Conservation (phyloP, 2,797 vertebrate genomes). For the Darevskia mixta region DNA sequence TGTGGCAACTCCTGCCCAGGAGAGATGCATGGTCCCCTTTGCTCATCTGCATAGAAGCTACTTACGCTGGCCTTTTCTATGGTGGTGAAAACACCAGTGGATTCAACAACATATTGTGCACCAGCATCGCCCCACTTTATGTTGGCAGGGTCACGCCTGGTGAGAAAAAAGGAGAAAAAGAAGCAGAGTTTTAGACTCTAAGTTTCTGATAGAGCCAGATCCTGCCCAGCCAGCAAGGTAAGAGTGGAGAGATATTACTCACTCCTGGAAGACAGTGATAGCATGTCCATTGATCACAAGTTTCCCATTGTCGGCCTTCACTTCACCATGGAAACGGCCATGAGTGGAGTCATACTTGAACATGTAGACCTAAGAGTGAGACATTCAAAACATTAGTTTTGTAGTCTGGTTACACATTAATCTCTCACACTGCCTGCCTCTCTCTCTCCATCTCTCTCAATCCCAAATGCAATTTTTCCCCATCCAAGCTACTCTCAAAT, state of each 20-base stretch:
- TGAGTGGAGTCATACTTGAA: conserved; percentile 99
- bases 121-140: conserved; percentile 96
- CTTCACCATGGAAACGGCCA: conserved; percentile 89
- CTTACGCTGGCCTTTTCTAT: conserved; percentile 95
- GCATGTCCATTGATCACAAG: conserved; percentile 89
- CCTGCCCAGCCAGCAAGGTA: not conserved
- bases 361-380: conserved; percentile 90
- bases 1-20: not conserved
- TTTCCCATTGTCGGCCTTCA: conserved; percentile 90
- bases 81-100: conserved; percentile 97
- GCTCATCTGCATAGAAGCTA: conserved; percentile 41
- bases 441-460: not conserved
- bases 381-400: not conserved
- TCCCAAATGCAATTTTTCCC: not conserved
- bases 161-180: not conserved
- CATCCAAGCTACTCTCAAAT: too few relatives aligned
- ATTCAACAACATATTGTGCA: conserved; percentile 94
- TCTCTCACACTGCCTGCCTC: too few relatives aligned
- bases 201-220: not conserved
- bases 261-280: conserved; percentile 95
- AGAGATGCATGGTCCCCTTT: not conserved
- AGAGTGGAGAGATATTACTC: conserved; percentile 52
- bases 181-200: not conserved
- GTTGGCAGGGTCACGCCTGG: conserved; percentile 92
- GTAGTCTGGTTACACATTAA: not conserved